Evolutionary conservation across 2,888 invertebrate genomes (phyloP), one percentile per base, ranked within the genome.

Genomic region (Eristalis pertinax): DNA sequence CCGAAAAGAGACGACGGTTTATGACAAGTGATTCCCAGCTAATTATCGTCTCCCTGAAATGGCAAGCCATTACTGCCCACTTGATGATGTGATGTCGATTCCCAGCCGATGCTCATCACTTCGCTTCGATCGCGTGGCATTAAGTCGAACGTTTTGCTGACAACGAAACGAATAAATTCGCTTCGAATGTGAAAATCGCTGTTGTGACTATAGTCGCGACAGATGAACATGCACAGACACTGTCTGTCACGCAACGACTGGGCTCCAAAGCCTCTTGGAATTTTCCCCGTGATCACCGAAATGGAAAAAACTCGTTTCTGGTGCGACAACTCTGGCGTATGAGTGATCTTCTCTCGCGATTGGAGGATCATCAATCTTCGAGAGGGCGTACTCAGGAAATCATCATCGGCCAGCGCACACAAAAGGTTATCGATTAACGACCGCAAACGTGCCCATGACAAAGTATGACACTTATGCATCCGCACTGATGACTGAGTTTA

Each of bases 301-400:
- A 5, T n/a, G n/a, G n/a, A 50, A n/a, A 13, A 35, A 64, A n/a
- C 35, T 26, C 24, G 32, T 64, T 43, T 65, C 4, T 50, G n/a
- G 26, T 10, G 24, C 22, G 4, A 11, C 19, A 19, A 79, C 84
- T 60, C 15, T 79, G 84, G 84, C 70, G 84, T 80, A 84, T 84
- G 80, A 41, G 84, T 80, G 32, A 38, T 67, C 50, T 78, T 62
- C 29, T 35, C n/a, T n/a, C n/a, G n/a, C n/a, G 19, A 19, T 19
- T 19, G 1, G 50, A 19, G 7, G n/a, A 24, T 35, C 64, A 62
- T n/a, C 22, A 4, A 26, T 50, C 50, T 19, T 1, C 50, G 50
- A 19, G 50, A 43, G 50, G 50, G 50, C 50, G 50, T 22, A 68
- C 50, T n/a, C 11, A 68, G 38, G 56, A 62, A 68, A 43, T n/a